phyloP scores from a whole-genome alignment of 2,113 vertebrate genomes.

The Takifugu bimaculatus region DNA sequence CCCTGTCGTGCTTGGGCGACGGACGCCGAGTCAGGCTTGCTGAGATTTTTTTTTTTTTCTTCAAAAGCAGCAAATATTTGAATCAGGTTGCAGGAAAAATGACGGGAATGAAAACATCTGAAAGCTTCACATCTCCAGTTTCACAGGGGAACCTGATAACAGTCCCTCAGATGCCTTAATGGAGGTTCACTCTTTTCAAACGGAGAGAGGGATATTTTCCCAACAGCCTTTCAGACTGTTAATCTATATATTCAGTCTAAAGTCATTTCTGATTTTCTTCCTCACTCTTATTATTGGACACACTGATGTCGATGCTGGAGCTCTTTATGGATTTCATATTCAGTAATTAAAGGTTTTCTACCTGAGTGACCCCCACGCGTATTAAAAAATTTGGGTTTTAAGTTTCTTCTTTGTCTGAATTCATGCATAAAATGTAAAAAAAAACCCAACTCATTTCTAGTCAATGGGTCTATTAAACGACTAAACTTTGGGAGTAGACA shows the following conservation, averaged over 20 bases:
- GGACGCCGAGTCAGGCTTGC: too few relatives aligned
- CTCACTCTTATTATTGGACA: background rate
- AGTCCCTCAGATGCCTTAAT: slow-evolving; percentile 13
- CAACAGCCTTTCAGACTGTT: background rate
- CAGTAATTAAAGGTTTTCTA: slow-evolving; percentile 7
- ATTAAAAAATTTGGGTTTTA: too few relatives aligned
- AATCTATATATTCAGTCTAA: slow-evolving; percentile 1
- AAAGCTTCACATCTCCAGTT: background rate
- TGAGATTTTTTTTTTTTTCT: too few relatives aligned
- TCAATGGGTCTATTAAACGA: too few relatives aligned
- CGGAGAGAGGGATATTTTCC: background rate
- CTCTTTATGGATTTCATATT: background rate
- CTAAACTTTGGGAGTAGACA: too few relatives aligned
- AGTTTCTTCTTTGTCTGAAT: too few relatives aligned
- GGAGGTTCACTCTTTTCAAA: slow-evolving; percentile 28
- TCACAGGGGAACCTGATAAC: slow-evolving; percentile 21
- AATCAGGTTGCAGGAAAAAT: too few relatives aligned
- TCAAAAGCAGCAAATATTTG: too few relatives aligned
- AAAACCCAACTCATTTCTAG: too few relatives aligned
- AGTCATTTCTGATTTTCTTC: slow-evolving; percentile 14
- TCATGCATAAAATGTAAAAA: too few relatives aligned
- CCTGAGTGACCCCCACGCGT: slow-evolving; percentile 1
- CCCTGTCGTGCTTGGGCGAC: too few relatives aligned
- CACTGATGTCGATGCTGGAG: background rate
- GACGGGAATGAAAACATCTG: too few relatives aligned